Conservation (phyloP, 2,888 invertebrate genomes). For the Agrochola macilenta region DNA sequence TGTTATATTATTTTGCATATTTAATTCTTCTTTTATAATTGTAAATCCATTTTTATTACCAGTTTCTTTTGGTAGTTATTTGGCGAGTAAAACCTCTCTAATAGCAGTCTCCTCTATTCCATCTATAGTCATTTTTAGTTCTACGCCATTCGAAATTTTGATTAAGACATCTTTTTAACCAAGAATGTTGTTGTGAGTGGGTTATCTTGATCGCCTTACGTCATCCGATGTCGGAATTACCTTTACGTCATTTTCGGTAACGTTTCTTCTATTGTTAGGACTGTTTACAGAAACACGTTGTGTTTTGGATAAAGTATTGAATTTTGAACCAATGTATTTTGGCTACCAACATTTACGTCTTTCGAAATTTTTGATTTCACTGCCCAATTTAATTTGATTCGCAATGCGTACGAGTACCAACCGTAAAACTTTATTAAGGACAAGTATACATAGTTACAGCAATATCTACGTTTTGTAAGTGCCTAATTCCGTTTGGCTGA, state of each 20-base stretch:
- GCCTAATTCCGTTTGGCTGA: conserved; percentile 84
- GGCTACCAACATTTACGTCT: not conserved
- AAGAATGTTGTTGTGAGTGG: conserved; percentile 43
- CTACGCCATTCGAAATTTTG: not conserved
- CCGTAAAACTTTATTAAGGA: conserved; percentile 64
- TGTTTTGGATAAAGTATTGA: not conserved
- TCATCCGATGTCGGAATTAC: conserved; percentile 53
- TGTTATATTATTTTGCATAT: conserved; percentile 1
- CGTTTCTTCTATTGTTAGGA: conserved; percentile 38
- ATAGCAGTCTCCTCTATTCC: not conserved
- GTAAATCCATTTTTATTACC: not conserved
- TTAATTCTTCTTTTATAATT: conserved; percentile 20
- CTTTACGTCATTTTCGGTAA: conserved; percentile 50
- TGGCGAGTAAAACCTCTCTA: not conserved
- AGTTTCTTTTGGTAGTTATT: not conserved
- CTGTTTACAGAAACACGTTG: conserved; percentile 1
- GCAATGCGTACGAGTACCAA: conserved; percentile 44
- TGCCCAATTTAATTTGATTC: conserved; percentile 51
- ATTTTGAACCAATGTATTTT: conserved; percentile 4
- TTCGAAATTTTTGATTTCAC: conserved; percentile 24
- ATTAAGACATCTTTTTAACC: conserved; percentile 34
- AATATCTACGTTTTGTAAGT: conserved; percentile 73
- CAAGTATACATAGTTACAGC: conserved; percentile 63
- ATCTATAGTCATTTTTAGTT: conserved; percentile 14
- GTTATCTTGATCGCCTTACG: conserved; percentile 54